Base-by-base conservation (phyloP, 2,888 invertebrate species). In the Melipona bicolor region DNA sequence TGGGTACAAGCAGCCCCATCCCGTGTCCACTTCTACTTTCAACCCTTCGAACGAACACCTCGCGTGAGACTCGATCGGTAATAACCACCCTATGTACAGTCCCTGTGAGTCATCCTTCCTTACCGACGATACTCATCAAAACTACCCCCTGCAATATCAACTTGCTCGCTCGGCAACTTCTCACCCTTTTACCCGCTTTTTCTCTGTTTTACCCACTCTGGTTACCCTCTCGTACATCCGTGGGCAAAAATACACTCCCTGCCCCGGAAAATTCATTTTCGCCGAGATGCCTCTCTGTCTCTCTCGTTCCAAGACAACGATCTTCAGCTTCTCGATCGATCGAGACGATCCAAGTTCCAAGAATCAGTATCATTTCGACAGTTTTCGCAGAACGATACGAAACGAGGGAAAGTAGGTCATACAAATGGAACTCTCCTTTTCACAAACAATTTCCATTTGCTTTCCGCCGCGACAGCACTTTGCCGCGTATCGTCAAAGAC, bases 181-280 rank as follows among this genome's bases (percentile, higher is more conserved):
- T 2, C 49, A 36, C 89, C 88, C 84, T 85, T 89, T 80, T 88
- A 91, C 84, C 91, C 50, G 68, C 56, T 49, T 27, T 49, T 27
- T 36, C n/a, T 65, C 91, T 91, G 88, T 88, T 89, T 82, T 91
- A 91, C 86, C 91, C 61, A 75, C 65, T 21, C n/a, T 43, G 73
- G 83, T 32, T 54, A 65, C 5, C 27, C 11, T 43, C 43, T 43
- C 43, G 36, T 49, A 36, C 32, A 32, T 0, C 36, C n/a, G 24
- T 19, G 65, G 21, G 43, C 43, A 65, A 73, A 52, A 49, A 54
- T 32, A 36, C 5, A 68, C 15, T 5, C 17, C 19, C 15, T 32
- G 4, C 17, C 43, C 11, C 43, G 2, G 19, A 43, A 24, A 19
- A 15, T 19, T 19, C 11, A 27, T 27, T 32, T 19, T 24, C 24